phyloP scores from a whole-genome alignment of 2,113 vertebrate genomes.

The Leptocoma aspasia region DNA sequence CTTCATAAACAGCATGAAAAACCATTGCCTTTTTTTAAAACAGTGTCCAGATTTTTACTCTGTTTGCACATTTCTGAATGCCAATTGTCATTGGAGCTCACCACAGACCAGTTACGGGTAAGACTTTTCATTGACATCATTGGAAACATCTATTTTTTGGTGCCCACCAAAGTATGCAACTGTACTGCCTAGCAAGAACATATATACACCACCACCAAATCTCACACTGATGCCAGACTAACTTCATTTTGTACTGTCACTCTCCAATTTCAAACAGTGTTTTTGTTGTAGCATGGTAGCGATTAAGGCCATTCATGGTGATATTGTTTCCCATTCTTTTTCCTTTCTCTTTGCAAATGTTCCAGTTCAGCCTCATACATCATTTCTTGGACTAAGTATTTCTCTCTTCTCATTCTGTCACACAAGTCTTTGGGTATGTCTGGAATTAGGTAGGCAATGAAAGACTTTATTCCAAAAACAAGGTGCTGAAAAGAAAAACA shows the following conservation, averaged over 20 bases:
- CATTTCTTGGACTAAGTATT: constrained; percentile 84
- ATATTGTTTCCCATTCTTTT: constrained; percentile 91
- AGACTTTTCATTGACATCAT: neutral
- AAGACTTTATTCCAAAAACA: constrained; percentile 84
- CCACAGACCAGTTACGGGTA: neutral
- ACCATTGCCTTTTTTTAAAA: neutral
- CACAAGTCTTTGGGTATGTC: constrained; percentile 82
- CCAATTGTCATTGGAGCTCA: neutral
- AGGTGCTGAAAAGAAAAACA: constrained; percentile 73
- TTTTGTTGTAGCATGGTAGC: neutral
- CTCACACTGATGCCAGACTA: neutral
- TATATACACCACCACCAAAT: neutral
- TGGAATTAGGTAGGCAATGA: constrained; percentile 85
- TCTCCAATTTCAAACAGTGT: neutral
- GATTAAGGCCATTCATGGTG: constrained; percentile 98
- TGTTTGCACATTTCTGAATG: constrained; percentile 12
- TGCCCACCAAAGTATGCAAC: neutral
- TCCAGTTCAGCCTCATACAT: constrained; percentile 91
- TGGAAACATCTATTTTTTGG: neutral
- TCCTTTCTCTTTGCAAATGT: constrained; percentile 91
- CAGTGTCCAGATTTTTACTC: neutral
- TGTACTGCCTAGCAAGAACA: constrained; percentile 4
- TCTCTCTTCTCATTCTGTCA: constrained; percentile 82
- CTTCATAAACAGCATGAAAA: neutral
- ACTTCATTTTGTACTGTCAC: neutral